phyloP scores from a whole-genome alignment of 2,888 invertebrate genomes.

The Brachyptera risi region DNA sequence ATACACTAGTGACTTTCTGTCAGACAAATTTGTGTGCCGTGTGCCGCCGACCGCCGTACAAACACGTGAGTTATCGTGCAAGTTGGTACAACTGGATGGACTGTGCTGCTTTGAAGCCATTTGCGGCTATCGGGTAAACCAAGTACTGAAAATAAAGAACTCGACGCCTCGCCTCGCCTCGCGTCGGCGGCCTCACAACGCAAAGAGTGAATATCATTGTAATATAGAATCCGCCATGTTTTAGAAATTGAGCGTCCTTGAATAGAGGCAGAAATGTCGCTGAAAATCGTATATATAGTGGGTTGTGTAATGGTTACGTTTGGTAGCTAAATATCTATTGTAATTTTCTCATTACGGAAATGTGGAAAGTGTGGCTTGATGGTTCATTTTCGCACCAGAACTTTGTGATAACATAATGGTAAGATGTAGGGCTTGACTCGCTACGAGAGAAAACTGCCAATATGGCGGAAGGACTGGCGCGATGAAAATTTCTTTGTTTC shows the following conservation, averaged over 20 bases:
- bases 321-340: constrained; percentile 49
- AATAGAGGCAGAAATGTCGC: constrained; percentile 46
- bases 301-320: constrained; percentile 50
- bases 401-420: constrained; percentile 66
- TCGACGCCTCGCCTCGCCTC: too few relatives aligned
- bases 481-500: constrained; percentile 8
- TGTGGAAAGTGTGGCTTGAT: constrained; percentile 52
- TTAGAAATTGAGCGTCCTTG: constrained; percentile 47
- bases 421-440: too few relatives aligned
- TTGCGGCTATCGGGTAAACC: too few relatives aligned
- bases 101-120: too few relatives aligned
- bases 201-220: too few relatives aligned
- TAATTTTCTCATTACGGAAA: constrained; percentile 45
- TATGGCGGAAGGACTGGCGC: constrained; percentile 43
- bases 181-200: too few relatives aligned
- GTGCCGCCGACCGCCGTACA: too few relatives aligned
- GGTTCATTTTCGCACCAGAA: constrained; percentile 53
- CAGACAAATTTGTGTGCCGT: too few relatives aligned
- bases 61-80: too few relatives aligned
- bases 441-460: constrained; percentile 38
- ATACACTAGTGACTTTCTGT: too few relatives aligned
- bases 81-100: too few relatives aligned
- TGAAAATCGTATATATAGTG: constrained; percentile 50
- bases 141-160: too few relatives aligned
- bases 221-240: constrained; percentile 59